Conservation (phyloP, 2,113 vertebrate species). For the human region GRCh38 chr1:192933001-192933500, state of each 20-base stretch:
- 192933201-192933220: not conserved
- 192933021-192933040: not conserved
- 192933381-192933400: not conserved
- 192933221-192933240: not conserved
- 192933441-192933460: not conserved
- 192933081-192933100: not conserved
- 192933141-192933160: not conserved
- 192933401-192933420: not conserved
- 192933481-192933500: not conserved
- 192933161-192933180: slow-evolving; percentile 3
- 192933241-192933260: not conserved
- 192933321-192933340: not conserved
- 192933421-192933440: not conserved
- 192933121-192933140: not conserved
- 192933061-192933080: not conserved
- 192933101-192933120: not conserved
- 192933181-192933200: not conserved
- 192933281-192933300: not conserved
- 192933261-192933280: not conserved
- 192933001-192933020: not conserved
- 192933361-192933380: not conserved
- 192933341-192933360: not conserved
- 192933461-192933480: not conserved
- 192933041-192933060: not conserved
- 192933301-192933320: not conserved